Base-by-base conservation (phyloP, 1,140 invertebrate genomes). In the Tetramorium alpestre region DNA sequence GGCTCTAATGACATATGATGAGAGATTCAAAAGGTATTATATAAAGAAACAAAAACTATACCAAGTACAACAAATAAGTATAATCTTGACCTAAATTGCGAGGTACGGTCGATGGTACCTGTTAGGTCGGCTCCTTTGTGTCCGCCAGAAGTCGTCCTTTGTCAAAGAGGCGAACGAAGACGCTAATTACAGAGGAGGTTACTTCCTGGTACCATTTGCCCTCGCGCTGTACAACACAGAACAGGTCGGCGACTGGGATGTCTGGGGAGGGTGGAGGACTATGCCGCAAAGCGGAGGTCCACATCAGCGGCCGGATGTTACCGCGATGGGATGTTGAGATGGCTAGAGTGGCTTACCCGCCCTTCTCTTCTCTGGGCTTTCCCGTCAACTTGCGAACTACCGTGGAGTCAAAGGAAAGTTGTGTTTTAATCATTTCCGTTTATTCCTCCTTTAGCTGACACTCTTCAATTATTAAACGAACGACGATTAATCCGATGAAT, bases 91-190 rank as follows among this genome's bases (percentile, higher is more conserved):
- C 69, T 44, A 60, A 84, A 84, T 84, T 84, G 44, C 54, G 44
- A 44, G 67, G 80, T 47, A 60, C 54, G 76, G 56, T 58, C 64
- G 77, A 28, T 67, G 86, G 51, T 90, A 90, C 78, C 85, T 85
- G 87, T 81, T 89, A 80, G 72, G 41, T 81, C 33, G 56, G 70
- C 38, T 86, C 62, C 69, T 82, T 70, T 62, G 76, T 78, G 88
- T 58, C 67, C 76, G 76, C 84, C 69, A 85, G 88, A 86, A 91
- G 89, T 81, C 87, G 85, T 51, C 80, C 78, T 85, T 85, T 85
- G 89, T 91, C 92, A 93, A 93, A 93, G 92, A 89, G 87, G 28
- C 86, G 88, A 92, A 90, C 86, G 89, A 93, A 93, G 93, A 93
- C 91, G 88, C 90, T 93, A 93, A 93, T 93, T 93, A 93, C 91